Percentiles rank a stretch among this genome's conserved stretches.
These are phyloP conservation scores for Halocynthia aurantium DNA, from an alignment of 23 tunicate genomes.

Conservation along the genomic window DNA sequence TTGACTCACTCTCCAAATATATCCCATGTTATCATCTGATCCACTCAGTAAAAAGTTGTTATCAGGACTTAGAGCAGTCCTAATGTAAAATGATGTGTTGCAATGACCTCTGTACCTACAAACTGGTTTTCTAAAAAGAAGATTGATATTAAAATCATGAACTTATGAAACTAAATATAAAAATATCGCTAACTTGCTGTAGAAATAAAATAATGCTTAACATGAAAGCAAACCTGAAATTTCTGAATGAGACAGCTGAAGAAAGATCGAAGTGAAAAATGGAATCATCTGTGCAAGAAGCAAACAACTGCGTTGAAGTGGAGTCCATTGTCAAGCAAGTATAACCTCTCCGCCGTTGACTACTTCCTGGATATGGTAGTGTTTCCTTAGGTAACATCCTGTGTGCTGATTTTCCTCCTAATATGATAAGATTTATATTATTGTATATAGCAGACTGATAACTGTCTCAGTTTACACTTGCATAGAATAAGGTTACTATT, in stretches of 20 bases:
- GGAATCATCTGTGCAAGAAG: conserved; percentile 72
- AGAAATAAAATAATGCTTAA: not conserved
- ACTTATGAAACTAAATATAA: not conserved
- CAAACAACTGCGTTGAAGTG: conserved; percentile 51
- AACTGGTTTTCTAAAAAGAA: not conserved
- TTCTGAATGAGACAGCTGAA: not conserved
- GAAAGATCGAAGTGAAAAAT: conserved; percentile 61
- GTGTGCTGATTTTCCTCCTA: too few species aligned
- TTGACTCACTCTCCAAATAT: conserved; percentile 69
- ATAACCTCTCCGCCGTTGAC: conserved; percentile 73
- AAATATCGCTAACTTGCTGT: not conserved
- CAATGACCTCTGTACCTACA: conserved; percentile 60
- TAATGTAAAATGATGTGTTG: conserved; percentile 67
- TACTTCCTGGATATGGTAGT: conserved; percentile 54
- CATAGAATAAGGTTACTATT: too few species aligned
- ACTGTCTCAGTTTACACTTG: too few species aligned
- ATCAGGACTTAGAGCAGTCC: conserved; percentile 73
- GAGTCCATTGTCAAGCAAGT: conserved; percentile 48
- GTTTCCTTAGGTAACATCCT: conserved; percentile 22
- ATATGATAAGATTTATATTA: too few species aligned
- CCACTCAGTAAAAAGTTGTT: conserved; percentile 66
- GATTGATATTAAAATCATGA: not conserved
- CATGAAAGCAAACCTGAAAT: too few species aligned
- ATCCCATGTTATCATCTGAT: conserved; percentile 58
- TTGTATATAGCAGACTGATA: too few species aligned